Evolutionary conservation across 2,113 vertebrate species (phyloP), one percentile per base, ranked within the genome.

Genomic region (Nerophis lumbriciformis): DNA sequence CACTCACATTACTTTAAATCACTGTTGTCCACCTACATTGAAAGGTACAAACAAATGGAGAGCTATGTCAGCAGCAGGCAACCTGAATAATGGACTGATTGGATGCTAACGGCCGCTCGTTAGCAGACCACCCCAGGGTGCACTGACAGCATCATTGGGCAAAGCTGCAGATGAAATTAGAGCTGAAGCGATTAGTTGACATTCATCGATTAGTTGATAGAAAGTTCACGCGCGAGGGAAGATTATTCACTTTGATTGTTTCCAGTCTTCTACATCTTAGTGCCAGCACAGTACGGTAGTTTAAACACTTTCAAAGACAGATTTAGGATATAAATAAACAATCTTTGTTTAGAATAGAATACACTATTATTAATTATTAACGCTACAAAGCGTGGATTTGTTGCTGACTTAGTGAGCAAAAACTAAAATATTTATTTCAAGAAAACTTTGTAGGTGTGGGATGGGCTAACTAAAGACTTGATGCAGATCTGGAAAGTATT

Each of bases 31-130:
- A 57, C 58, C 66, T 67, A 70, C 69, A 74, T 36, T 59, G n/a
- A 44, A 67, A 66, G 49, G 21, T 67, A 47, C 66, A 71, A 71
- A 53, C 59, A 69, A 77, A 59, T 10, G 0, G 37, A 57, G 68
- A 2, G 6, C 8, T 12, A 45, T 45, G 42, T 45, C 42, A 45
- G 49, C 45, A 53, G 16, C 36, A 50, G 10, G 52, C 63, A 61
- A 58, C 45, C 60, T 36, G 54, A 59, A 75, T 76, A 80, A 78
- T 66, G 52, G 71, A 65, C 65, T 74, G 71, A 86, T 82, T 77
- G 75, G 63, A 53, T 48, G 52, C 62, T 77, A 80, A 81, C 78
- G 69, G 76, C 37, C 50, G 56, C 62, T 80, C 57, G 77, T 85
- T 80, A 75, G 37, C 53, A 48, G 48, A 75, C n/a, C 63, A 66